A percentile compares a stretch with the other conserved stretches of the same genome.
Evolutionary conservation across 2,797 vertebrate species (phyloP).

Genomic region (Anguilla pacifica): DNA sequence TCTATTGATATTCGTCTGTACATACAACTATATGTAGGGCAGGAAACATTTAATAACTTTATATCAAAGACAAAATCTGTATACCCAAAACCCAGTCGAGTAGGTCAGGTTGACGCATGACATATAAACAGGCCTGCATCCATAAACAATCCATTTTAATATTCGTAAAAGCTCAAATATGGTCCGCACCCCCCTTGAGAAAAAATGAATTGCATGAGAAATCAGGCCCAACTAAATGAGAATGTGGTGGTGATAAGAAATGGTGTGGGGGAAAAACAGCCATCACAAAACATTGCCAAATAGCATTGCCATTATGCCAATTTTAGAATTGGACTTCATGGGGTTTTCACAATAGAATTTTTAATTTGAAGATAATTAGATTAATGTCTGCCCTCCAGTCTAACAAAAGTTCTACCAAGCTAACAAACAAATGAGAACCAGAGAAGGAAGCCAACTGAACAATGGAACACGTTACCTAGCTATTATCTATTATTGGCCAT

Average conservation of each 20-base stretch:
- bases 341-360: constrained; percentile 29
- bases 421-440: constrained; percentile 14
- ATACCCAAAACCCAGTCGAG: background rate
- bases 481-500: constrained; percentile 29
- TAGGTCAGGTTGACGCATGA: background rate
- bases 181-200: background rate
- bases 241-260: constrained; percentile 21
- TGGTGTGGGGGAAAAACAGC: constrained; percentile 7
- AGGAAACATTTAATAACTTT: background rate
- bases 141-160: background rate
- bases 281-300: constrained; percentile 20
- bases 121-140: background rate
- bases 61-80: background rate
- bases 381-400: constrained; percentile 14
- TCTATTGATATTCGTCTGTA: background rate
- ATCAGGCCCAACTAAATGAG: background rate
- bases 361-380: constrained; percentile 27
- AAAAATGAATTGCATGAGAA: background rate
- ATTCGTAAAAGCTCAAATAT: background rate
- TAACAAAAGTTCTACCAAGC: background rate
- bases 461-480: constrained; percentile 27
- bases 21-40: background rate
- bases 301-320: constrained; percentile 25
- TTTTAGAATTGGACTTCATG: constrained; percentile 18
- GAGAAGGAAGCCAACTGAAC: background rate